Base-by-base conservation (phyloP, 2,888 invertebrate genomes). In the Drosophila borborema region DNA sequence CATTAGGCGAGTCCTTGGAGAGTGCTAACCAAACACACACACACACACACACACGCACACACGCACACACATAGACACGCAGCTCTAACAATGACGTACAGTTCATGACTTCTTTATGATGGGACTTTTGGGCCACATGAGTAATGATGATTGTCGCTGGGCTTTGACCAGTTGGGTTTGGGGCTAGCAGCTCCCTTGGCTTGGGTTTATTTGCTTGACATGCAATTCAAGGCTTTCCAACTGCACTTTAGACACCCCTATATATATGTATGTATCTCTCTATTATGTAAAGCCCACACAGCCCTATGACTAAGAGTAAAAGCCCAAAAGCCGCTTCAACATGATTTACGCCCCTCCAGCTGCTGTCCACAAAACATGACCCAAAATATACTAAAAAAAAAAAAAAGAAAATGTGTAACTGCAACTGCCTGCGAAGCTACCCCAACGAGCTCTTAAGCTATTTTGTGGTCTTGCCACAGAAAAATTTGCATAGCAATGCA, bases 1-100 rank as follows among this genome's bases (percentile, higher is more conserved):
- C 85, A 86, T 86, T 86, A 86, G 70, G 64, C 69, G 76, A 90
- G 88, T 86, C 85, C 85, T 88, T 90, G 68, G 85, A 86, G 85
- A 85, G 74, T 74, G 43, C 59, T 64, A 59, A 51, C 79, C 53
- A 53, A 46, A 40, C 40, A 36, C 46, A 53, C 46, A 64, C 14
- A 59, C 46, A 45, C 40, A 16, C 12, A 59, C 48, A 51, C 45
- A 48, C 12, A 59, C 48, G 48, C 45, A 48, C 45, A 38, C 14
- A 20, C 40, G 51, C 48, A 45, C 20, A 16, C 10, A 20, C 7
- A 54, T 16, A 38, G 20, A 49, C 41, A 16, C 36, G 40, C n/a
- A 28, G 20, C 40, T 18, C 7, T 31, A 58, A 76, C 71, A 65
- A 56, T 46, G 46, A 73, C 56, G 55, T 38, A 59, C 45, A 53